phyloP scores from a whole-genome alignment of 2,797 vertebrate species.

The Xenopus petersii region DNA sequence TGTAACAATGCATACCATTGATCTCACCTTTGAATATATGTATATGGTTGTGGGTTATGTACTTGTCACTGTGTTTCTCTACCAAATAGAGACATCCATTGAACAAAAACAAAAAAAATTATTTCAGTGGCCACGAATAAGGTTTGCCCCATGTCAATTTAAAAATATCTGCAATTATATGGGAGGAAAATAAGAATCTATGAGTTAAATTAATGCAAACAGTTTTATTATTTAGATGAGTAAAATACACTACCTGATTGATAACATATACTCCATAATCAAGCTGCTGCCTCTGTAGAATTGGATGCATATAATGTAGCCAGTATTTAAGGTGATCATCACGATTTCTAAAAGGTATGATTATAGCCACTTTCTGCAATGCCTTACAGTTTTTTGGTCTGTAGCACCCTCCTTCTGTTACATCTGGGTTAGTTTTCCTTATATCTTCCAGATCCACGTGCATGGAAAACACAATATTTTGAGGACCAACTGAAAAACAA shows the following conservation, averaged over 20 bases:
- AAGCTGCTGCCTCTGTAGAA: slow-evolving; percentile 88
- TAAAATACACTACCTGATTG: slow-evolving; percentile 78
- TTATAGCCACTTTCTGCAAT: slow-evolving; percentile 88
- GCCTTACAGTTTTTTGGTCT: slow-evolving; percentile 76
- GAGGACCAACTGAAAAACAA: slow-evolving; percentile 76
- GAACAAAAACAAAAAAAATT: no score
- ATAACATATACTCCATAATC: slow-evolving; percentile 92
- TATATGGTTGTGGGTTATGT: no score
- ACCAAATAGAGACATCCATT: no score
- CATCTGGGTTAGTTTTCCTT: slow-evolving; percentile 65
- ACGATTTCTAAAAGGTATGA: slow-evolving; percentile 90
- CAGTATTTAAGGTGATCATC: slow-evolving; percentile 92
- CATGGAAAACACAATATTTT: slow-evolving; percentile 79
- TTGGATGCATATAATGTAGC: slow-evolving; percentile 90
- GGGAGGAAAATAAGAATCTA: no score
- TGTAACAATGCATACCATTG: no score
- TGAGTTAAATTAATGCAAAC: no score
- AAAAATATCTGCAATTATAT: no score
- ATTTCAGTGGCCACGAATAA: no score
- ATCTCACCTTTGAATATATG: no score
- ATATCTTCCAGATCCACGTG: slow-evolving; percentile 73
- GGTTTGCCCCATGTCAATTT: no score
- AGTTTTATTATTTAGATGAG: no score
- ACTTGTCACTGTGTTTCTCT: no score
- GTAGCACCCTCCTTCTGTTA: slow-evolving; percentile 77